phyloP scores from a whole-genome alignment of 1,140 invertebrate genomes.

The Copidosoma floridanum region DNA sequence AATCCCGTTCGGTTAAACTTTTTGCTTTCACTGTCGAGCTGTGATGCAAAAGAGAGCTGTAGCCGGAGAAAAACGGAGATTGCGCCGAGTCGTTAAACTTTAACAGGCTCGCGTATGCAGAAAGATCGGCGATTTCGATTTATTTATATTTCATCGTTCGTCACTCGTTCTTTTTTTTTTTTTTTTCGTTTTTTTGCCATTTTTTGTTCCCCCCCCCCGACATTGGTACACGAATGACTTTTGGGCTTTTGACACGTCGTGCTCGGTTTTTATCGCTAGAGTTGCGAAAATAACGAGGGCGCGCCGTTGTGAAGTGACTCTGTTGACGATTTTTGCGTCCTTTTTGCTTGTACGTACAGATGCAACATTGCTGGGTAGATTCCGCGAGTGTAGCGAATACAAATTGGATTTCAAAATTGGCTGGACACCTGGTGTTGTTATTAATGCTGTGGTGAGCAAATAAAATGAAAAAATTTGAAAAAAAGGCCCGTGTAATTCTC shows the following conservation, averaged over 20 bases:
- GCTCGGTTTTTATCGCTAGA: not conserved
- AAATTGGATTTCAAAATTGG: conserved; percentile 15
- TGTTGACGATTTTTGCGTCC: too few species aligned
- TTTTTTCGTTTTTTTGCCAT: not conserved
- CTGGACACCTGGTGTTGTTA: too few species aligned
- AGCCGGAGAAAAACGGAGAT: not conserved
- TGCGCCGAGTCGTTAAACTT: conserved; percentile 19
- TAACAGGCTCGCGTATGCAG: conserved; percentile 19
- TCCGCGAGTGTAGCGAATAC: not conserved
- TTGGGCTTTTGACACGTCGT: not conserved
- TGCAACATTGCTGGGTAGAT: not conserved
- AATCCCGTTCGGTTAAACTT: conserved; percentile 12
- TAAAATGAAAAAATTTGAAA: too few species aligned
- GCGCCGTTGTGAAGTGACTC: not conserved
- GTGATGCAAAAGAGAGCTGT: not conserved
- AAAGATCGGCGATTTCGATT: conserved; percentile 10
- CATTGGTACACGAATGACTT: not conserved
- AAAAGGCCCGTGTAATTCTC: too few species aligned
- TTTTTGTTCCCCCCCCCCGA: not conserved
- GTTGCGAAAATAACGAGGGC: conserved; percentile 3
- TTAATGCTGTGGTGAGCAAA: too few species aligned
- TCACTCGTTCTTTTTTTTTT: not conserved
- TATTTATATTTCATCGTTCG: conserved; percentile 16
- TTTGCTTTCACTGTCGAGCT: conserved; percentile 20
- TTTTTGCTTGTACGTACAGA: too few species aligned